phyloP scores from a whole-genome alignment of 2,797 vertebrate genomes.

The Arnoldichthys spilopterus region DNA sequence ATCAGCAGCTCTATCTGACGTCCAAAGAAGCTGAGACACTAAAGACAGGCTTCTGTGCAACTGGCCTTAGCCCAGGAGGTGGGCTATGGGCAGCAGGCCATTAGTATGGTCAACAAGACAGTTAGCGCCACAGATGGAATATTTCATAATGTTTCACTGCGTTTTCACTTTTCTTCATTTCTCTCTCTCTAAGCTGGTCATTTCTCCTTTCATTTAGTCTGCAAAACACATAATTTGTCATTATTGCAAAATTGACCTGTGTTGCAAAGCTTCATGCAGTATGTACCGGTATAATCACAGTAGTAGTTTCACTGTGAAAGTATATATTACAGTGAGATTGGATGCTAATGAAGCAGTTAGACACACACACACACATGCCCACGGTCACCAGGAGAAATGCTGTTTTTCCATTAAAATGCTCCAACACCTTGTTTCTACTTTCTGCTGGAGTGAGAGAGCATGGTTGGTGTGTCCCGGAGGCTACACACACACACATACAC shows the following conservation, averaged over 20 bases:
- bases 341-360: constrained; percentile 48
- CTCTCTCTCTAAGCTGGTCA: not conserved
- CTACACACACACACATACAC: constrained; percentile 3
- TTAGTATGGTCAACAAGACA: constrained; percentile 26
- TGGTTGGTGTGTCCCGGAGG: constrained; percentile 29
- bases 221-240: not conserved
- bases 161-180: not conserved
- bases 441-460: constrained; percentile 65
- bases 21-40: not conserved
- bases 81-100: constrained; percentile 23
- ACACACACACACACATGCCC: not conserved
- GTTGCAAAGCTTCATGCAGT: not conserved
- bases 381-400: constrained; percentile 33
- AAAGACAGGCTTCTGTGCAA: constrained; percentile 30
- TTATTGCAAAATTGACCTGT: too few species aligned
- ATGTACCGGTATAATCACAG: not conserved
- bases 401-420: constrained; percentile 59
- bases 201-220: not conserved
- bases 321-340: constrained; percentile 25
- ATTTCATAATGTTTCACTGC: constrained; percentile 29
- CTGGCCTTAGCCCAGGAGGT: constrained; percentile 13
- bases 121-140: constrained; percentile 23
- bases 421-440: constrained; percentile 70
- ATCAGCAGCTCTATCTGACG: not conserved
- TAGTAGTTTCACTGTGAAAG: constrained; percentile 8